Conservation (phyloP, 2,888 invertebrate species). For the Cybosia mesomella region DNA sequence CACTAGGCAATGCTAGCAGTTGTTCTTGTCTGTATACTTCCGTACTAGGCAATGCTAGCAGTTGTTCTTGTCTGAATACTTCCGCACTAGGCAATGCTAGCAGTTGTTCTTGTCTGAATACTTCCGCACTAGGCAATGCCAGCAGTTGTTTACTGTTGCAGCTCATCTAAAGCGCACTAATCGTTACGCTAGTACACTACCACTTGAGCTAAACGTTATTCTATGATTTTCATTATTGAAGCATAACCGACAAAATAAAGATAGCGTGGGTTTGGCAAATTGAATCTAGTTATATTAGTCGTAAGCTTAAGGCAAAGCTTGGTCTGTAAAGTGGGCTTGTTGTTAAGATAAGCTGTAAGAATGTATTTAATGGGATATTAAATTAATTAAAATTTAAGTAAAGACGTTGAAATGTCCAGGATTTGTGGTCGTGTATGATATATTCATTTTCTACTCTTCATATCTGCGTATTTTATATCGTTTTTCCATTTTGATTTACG, state of each 20-base stretch:
- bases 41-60: too few relatives aligned
- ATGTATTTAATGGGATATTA: constrained; percentile 16
- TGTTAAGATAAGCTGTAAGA: constrained; percentile 16
- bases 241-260: constrained; percentile 14
- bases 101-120: too few relatives aligned
- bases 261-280: constrained; percentile 41
- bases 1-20: too few relatives aligned
- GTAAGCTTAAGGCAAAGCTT: constrained; percentile 54
- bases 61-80: too few relatives aligned
- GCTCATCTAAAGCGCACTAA: not conserved
- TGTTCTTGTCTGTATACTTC: too few relatives aligned
- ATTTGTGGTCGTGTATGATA: not conserved
- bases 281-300: constrained; percentile 40
- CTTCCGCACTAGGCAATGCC: too few relatives aligned
- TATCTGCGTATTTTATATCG: too few relatives aligned
- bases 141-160: too few relatives aligned
- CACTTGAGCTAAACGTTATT: not conserved
- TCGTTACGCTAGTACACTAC: not conserved
- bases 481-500: too few relatives aligned
- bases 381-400: constrained; percentile 2
- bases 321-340: constrained; percentile 51
- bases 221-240: constrained; percentile 7
- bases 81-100: too few relatives aligned
- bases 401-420: not conserved
- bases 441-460: too few relatives aligned